Conservation (phyloP, 2,888 invertebrate species). For the Tineola bisselliella region DNA sequence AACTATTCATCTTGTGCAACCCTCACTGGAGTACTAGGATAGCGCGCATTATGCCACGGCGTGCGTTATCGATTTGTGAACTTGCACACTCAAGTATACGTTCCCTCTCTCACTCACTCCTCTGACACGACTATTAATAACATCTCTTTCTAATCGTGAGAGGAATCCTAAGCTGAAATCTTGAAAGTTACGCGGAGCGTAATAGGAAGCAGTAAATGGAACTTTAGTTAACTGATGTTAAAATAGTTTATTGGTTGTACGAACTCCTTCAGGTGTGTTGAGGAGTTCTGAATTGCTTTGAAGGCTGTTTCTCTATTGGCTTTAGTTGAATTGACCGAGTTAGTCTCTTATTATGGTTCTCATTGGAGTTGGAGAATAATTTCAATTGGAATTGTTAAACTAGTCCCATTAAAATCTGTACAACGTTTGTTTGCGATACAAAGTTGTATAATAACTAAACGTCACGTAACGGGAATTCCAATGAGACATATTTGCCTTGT, state of each 20-base stretch:
- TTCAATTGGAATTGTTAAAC: background rate
- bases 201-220: slow-evolving; percentile 31
- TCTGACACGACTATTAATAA: slow-evolving; percentile 26
- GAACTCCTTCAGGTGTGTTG: slow-evolving; percentile 10
- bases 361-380: background rate
- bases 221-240: slow-evolving; percentile 38
- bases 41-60: slow-evolving; percentile 8
- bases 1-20: slow-evolving; percentile 44
- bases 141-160: slow-evolving; percentile 37
- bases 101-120: slow-evolving; percentile 35
- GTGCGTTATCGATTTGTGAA: slow-evolving; percentile 34
- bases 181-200: slow-evolving; percentile 19
- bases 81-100: slow-evolving; percentile 21
- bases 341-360: slow-evolving; percentile 5
- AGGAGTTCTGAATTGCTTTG: background rate
- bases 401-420: background rate
- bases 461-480: background rate
- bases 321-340: slow-evolving; percentile 12
- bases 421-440: background rate
- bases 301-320: slow-evolving; percentile 24
- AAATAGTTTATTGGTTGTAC: slow-evolving; percentile 37
- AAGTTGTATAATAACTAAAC: background rate
- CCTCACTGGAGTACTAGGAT: slow-evolving; percentile 21
- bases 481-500: background rate
- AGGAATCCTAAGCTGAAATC: slow-evolving; percentile 39